Conservation (phyloP, 2,797 vertebrate genomes). For the Mionectes olivaceus region DNA sequence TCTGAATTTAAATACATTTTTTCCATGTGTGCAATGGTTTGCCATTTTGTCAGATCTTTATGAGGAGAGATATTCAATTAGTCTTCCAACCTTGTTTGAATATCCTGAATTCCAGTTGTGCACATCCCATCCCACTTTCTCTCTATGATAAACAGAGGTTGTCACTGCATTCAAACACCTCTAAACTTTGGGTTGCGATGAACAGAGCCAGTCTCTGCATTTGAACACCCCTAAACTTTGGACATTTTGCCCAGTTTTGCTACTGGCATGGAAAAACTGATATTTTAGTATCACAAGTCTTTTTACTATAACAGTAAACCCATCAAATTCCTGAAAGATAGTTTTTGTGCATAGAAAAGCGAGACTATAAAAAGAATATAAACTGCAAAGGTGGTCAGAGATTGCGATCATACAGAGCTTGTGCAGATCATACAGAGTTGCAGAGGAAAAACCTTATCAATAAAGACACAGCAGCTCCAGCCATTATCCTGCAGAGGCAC, state of each 20-base stretch:
- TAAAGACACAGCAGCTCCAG: neutral
- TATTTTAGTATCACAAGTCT: neutral
- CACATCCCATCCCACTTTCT: neutral
- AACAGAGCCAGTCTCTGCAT: neutral
- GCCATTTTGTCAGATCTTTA: neutral
- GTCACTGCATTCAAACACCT: neutral
- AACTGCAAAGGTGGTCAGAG: neutral
- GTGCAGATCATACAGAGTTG: neutral
- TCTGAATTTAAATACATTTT: neutral
- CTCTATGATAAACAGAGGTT: neutral
- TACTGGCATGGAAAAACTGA: neutral
- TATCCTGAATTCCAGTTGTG: neutral
- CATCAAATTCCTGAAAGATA: neutral
- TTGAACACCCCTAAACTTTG: neutral
- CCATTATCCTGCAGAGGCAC: neutral
- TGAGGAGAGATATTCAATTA: neutral
- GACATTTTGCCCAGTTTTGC: neutral
- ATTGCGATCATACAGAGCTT: neutral
- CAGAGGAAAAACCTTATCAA: neutral
- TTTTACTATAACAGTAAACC: neutral
- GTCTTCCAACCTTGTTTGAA: neutral
- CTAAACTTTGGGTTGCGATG: neutral
- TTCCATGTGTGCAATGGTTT: neutral
- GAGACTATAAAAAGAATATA: neutral
- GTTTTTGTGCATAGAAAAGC: neutral